Percentiles rank a stretch among this genome's conserved stretches.
Conservation (phyloP, 2,888 invertebrate species). For the Calliphora vomitoria region DNA sequence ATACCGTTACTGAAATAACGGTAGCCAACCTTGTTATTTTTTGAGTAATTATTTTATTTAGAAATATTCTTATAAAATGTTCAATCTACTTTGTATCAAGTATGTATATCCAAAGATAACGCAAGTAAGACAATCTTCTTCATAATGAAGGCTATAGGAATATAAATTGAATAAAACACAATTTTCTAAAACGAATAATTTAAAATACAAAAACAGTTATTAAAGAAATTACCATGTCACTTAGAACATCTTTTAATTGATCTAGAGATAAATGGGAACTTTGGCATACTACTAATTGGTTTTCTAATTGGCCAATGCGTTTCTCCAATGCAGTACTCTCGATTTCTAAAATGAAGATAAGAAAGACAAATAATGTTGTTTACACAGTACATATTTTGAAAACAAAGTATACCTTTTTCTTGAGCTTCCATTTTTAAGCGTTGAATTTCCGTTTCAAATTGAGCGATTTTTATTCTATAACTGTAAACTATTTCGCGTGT, state of each 20-base stretch:
- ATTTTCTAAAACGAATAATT: background rate
- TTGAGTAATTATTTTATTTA: no score
- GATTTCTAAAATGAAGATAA: constrained; percentile 75
- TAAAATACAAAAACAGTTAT: background rate
- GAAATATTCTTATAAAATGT: no score
- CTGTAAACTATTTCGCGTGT: constrained; percentile 67
- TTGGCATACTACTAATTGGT: constrained; percentile 83
- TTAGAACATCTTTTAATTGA: constrained; percentile 88
- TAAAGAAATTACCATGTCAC: constrained; percentile 86
- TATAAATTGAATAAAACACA: no score
- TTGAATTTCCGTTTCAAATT: constrained; percentile 77
- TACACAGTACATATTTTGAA: background rate
- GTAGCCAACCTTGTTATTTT: no score
- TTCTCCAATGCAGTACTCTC: constrained; percentile 81
- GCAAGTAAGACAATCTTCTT: no score
- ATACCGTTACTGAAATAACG: no score
- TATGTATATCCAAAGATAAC: no score
- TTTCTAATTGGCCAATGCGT: constrained; percentile 78
- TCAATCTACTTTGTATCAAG: no score
- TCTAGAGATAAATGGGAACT: constrained; percentile 88
- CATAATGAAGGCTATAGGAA: no score
- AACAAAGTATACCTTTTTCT: constrained; percentile 68
- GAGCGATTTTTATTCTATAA: constrained; percentile 75
- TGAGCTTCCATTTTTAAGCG: constrained; percentile 75
- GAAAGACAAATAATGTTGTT: background rate